Evolutionary conservation across 2,888 invertebrate species (phyloP), one percentile per base, ranked within the genome.

Genomic region (Scaptomyza caliginosa): DNA sequence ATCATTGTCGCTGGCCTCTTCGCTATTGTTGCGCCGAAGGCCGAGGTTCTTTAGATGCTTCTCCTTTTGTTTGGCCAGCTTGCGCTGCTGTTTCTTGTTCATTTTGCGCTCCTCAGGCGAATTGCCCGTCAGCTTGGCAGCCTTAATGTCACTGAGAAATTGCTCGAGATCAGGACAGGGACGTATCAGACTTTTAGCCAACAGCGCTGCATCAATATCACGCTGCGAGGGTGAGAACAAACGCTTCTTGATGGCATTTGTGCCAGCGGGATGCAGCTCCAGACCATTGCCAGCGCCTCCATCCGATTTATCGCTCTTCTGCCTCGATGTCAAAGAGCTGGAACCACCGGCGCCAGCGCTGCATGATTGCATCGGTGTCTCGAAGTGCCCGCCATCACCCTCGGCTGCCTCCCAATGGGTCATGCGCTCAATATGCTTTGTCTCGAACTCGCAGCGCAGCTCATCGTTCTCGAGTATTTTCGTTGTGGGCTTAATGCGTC

Each of bases 381-480:
- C 86, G 3, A 74, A 74, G 0, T 71, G 74, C 1, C 38, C 11
- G 3, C 49, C 54, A 0, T 68, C 55, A 0, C 66, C 48, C 0
- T 65, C 71, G 2, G 52, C 69, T 0, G 77, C 72, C 32, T 85
- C 86, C 88, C 84, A 88, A 28, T 86, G 83, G 8, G 93, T 93
- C 43, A 93, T 91, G 1, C 93, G 91, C 2, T 92, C 93, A 84
- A 93, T 93, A 69, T 93, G 93, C 77, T 93, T 93, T 6, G 93
- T 92, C 77, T 93, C 93, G 26, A 93, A 90, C 6, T 93, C 93
- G 56, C 93, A 92, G 50, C 93, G 92, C 40, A 94, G 78, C 77
- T 94, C 94, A 78, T 94, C 93, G 86, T 94, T 94, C 19, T 94
- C 94, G 21, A 94, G 90, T 42, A 94, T 93, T 89, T 95, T 95